A percentile compares a stretch with the other conserved stretches of the same genome.
These are phyloP conservation scores for Monopterus albus DNA, from an alignment of 2,113 vertebrate genomes.

Conservation along the genomic window DNA sequence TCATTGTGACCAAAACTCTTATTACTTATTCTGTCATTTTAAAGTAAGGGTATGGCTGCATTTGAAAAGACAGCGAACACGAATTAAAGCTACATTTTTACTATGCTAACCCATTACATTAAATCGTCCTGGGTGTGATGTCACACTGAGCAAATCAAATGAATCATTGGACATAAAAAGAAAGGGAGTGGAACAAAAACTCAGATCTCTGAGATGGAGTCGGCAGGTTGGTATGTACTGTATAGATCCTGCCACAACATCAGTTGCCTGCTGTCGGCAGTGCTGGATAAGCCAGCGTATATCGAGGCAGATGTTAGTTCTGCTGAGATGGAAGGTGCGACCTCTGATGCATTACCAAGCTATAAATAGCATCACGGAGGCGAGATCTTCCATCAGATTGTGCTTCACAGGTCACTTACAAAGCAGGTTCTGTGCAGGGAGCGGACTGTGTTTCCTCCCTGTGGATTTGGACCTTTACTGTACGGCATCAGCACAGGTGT, in stretches of 20 bases:
- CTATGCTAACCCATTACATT: neutral
- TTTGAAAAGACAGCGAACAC: too few relatives aligned
- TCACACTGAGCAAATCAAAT: neutral
- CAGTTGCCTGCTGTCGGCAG: constrained; percentile 26
- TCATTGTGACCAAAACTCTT: constrained; percentile 7
- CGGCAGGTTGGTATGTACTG: too few relatives aligned
- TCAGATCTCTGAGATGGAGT: neutral
- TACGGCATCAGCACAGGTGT: too few relatives aligned
- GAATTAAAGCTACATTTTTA: neutral
- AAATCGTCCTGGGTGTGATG: neutral
- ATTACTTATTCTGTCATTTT: neutral
- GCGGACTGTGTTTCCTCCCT: constrained; percentile 42
- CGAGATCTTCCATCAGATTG: constrained; percentile 75
- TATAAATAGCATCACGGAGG: constrained; percentile 76
- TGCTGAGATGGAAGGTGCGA: constrained; percentile 73
- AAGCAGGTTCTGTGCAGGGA: constrained; percentile 60
- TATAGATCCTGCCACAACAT: constrained; percentile 16
- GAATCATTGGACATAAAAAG: neutral
- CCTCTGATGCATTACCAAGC: constrained; percentile 76
- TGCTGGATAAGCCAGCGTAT: constrained; percentile 53
- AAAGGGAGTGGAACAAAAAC: neutral
- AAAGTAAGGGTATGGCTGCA: neutral
- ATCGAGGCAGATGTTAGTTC: constrained; percentile 73
- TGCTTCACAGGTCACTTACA: constrained; percentile 74
- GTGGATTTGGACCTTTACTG: constrained; percentile 35